Conservation (phyloP, 2,113 vertebrate genomes). For the Alethe castanea region DNA sequence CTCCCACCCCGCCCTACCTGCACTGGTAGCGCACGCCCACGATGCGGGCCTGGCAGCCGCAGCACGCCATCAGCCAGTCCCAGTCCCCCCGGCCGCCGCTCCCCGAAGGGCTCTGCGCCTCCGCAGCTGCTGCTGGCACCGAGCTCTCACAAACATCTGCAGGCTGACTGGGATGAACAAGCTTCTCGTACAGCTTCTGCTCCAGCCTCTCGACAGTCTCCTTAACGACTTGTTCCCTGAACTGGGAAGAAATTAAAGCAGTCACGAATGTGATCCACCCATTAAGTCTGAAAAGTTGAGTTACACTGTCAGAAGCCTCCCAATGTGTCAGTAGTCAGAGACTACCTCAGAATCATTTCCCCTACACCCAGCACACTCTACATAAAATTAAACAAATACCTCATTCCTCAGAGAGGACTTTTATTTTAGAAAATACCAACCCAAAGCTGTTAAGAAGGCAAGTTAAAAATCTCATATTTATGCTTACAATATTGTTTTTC, state of each 20-base stretch:
- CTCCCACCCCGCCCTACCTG: slow-evolving; percentile 74
- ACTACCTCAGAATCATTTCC: not conserved
- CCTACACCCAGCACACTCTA: not conserved
- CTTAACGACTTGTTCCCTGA: slow-evolving; percentile 93
- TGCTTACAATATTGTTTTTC: not conserved
- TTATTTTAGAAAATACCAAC: not conserved
- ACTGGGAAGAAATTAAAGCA: slow-evolving; percentile 69
- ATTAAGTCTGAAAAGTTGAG: fast-evolving
- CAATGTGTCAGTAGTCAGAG: fast-evolving
- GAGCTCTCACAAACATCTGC: slow-evolving; percentile 53
- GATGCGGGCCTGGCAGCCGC: slow-evolving; percentile 85
- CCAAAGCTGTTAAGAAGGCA: not conserved
- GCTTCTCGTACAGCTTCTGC: slow-evolving; percentile 87
- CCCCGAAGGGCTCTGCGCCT: slow-evolving; percentile 27
- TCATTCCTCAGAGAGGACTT: not conserved
- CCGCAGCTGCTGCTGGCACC: not conserved
- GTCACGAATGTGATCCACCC: not conserved
- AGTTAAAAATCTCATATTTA: not conserved
- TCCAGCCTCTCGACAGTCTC: slow-evolving; percentile 95
- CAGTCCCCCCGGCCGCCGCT: slow-evolving; percentile 50
- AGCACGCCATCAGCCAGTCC: slow-evolving; percentile 86
- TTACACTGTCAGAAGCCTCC: not conserved
- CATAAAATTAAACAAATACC: not conserved
- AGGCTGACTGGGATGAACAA: slow-evolving; percentile 75
- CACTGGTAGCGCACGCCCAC: slow-evolving; percentile 93